Base-by-base conservation (phyloP, 23 tunicate species). In the Halocynthia roretzi region DNA sequence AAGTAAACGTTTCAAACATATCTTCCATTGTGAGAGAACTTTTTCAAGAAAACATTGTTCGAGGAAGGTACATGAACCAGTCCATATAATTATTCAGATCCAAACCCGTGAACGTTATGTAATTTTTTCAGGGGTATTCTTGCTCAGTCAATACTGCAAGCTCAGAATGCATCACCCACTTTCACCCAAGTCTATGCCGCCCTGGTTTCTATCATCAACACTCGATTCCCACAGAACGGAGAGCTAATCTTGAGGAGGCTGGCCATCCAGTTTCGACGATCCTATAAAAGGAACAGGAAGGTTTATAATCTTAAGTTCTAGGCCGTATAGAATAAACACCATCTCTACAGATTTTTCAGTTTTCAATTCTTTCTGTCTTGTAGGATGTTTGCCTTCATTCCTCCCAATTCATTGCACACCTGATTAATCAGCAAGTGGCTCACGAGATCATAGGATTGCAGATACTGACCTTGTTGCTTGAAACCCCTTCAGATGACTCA, bases 91-190 rank as follows among this genome's bases (percentile, higher is more conserved):
- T 68, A 21, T 68, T 2, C 15, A 17, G 23, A 21, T 68, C 15
- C 2, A 68, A 68, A 17, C 2, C n/a, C 50, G n/a, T 14, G 4
- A 68, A 68, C 31, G 5, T 5, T 51, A 5, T 20, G 9, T 12
- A 71, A 9, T 10, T 62, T 56, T 75, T 77, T 53, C 86, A 91
- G 97, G 81, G 99, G 99, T 5, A 51, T 94, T 14, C 54, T 94
- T 52, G 89, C 99, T 22, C 63, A 82, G 63, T 81, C 99, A 7
- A 81, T 94, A 14, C 31, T 94, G 7, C 49, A 76, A 14, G 97
- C 97, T 14, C 97, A 91, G 70, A 91, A 90, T 78, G 99, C 99
- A 2, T 94, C 99, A 6, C 99, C 99, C 44, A 94, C 99, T 6
- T 94, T 94, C 68, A 94, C 99, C 7, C 86, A 88, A 61, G 99